Base-by-base conservation (phyloP, 2,888 invertebrate genomes). In the Lithophane leautieri region DNA sequence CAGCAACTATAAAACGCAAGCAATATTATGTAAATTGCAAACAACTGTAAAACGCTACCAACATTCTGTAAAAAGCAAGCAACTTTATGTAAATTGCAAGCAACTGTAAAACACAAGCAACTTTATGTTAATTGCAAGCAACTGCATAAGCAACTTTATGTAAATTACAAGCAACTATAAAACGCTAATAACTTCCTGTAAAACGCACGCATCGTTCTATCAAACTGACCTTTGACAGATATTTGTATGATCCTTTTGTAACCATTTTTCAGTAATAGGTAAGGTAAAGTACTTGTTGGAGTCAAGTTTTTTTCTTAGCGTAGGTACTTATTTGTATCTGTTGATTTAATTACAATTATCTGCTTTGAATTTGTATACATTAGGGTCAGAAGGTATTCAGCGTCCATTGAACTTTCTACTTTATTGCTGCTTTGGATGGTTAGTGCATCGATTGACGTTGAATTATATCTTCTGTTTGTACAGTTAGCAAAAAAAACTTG, bases 361-460 rank as follows among this genome's bases (percentile, higher is more conserved):
- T 22, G n/a, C 4, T n/a, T 56, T 25, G 6, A 28, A 58, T 58
- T 34, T 9, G 4, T 42, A 62, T 19, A n/a, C 50, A 60, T 4
- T 34, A 34, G 34, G 34, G 34, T 34, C 6, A 34, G 34, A 34
- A 34, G 34, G 6, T 34, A 44, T 79, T 72, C 44, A 72, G 40
- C 44, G 19, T 40, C 19, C 52, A 72, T 56, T 19, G 50, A 63
- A 25, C 0, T 63, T 63, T 62, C 3, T 56, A 44, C n/a, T 22
- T 56, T 58, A 1, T 25, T 1, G 79, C 77, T 19, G 72, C 77
- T 79, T 14, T 34, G 79, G 72, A 72, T 40, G 25, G 40, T 70
- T 6, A 7, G 50, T 58, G 4, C 16, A 7, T 22, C 7, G 4
- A 42, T 79, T 42, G 25, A 65, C 14, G 56, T 52, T 71, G 42